These are phyloP conservation scores for Octonoba sinensis DNA, from an alignment of 2,888 invertebrate genomes.

Conservation along the genomic window DNA sequence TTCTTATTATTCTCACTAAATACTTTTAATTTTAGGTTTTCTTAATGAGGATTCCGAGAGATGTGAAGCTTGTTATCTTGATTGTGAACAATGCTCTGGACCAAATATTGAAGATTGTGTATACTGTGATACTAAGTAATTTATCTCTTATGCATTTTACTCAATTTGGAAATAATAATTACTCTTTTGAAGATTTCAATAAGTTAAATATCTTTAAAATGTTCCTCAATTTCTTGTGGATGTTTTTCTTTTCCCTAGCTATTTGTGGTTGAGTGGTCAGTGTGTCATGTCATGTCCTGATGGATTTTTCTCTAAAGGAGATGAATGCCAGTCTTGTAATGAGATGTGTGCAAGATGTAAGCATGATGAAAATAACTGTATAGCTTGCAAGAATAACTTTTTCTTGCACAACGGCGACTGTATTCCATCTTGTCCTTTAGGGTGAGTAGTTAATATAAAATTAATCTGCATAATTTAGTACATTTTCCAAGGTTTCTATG, in stretches of 20 bases:
- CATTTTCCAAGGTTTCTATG: not conserved
- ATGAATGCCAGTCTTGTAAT: constrained; percentile 35
- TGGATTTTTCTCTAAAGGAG: constrained; percentile 37
- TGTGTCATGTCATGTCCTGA: constrained; percentile 60
- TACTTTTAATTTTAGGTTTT: constrained; percentile 10
- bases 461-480: not conserved
- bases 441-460: constrained; percentile 25
- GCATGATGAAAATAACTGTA: constrained; percentile 73
- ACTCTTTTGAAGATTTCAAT: too few species aligned
- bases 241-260: constrained; percentile 13
- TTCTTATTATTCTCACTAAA: too few species aligned
- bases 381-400: constrained; percentile 69
- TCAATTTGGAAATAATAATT: not conserved
- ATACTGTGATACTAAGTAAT: constrained; percentile 20
- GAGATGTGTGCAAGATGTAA: constrained; percentile 46
- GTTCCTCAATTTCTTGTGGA: not conserved
- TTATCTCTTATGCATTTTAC: not conserved
- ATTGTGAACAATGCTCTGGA: constrained; percentile 65
- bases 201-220: not conserved
- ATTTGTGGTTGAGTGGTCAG: constrained; percentile 33
- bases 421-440: constrained; percentile 36
- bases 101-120: constrained; percentile 54
- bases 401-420: constrained; percentile 29
- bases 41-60: not conserved
- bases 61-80: constrained; percentile 63